Base-by-base conservation (phyloP, 2,888 invertebrate genomes). In the Melolontha melolontha region DNA sequence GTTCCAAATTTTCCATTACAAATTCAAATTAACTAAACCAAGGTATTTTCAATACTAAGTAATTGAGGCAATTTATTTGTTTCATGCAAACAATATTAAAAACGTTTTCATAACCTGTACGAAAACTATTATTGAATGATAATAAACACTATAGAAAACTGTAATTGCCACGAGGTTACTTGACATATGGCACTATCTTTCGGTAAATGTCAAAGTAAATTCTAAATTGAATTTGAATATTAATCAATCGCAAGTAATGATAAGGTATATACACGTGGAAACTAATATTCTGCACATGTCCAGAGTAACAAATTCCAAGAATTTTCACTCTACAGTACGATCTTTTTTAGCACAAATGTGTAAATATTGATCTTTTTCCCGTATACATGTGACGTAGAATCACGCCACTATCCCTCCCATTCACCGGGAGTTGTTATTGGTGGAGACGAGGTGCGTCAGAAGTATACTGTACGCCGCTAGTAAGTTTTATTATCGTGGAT, bases 401-500 rank as follows among this genome's bases (percentile, higher is more conserved):
- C 71, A 71, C 71, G 71, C 71, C 71, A 71, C 71, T 70, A 70
- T 70, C 69, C 69, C 69, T 69, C 66, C 69, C 66, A 67, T 64
- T 66, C 64, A 62, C 50, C 49, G 63, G 57, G 29, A 57, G 66
- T 55, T 66, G 64, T 63, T 57, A 69, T 69, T 69, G 69, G 69
- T 29, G 55, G 69, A 69, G 44, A 52, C 52, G 51, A 66, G 69
- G 66, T 69, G 69, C 69, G 69, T 69, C 77, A 77, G 76, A 77
- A 75, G 76, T 76, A 75, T 70, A 72, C 70, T 71, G 14, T 10
- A 14, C 44, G 22, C 22, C 59, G 34, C 57, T 22, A 29, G 22
- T 27, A 41, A 73, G 71, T 73, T 67, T 74, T 72, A 68, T 73
- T 68, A 55, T 68, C 70, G 70, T 71, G 68, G 68, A 64, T 65